Evolutionary conservation across 2,797 vertebrate species (phyloP).

Genomic region (Cuniculus paca): DNA sequence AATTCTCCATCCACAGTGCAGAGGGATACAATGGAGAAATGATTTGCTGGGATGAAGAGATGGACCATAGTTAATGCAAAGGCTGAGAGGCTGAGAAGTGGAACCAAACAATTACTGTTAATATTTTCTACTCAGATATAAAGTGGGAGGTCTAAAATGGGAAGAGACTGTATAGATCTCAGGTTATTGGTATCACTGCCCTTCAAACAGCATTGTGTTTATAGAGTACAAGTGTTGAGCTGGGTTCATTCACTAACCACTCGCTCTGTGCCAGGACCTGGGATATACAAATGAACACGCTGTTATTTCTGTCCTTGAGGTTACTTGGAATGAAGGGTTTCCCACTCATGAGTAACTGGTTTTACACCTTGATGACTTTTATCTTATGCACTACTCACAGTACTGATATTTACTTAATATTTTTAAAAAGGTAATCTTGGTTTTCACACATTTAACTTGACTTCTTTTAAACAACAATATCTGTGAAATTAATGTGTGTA

Average conservation of each 20-base stretch:
- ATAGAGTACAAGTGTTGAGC: not conserved
- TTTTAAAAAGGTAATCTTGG: not conserved
- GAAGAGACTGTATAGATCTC: not conserved
- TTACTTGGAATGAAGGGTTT: not conserved
- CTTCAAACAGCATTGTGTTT: not conserved
- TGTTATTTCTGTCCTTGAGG: not conserved
- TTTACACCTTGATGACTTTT: not conserved
- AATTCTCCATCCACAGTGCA: not conserved
- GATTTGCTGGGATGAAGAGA: not conserved
- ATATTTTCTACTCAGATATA: not conserved
- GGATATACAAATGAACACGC: not conserved
- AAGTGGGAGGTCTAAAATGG: not conserved
- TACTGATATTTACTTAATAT: not conserved
- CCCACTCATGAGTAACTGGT: not conserved
- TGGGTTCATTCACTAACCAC: not conserved
- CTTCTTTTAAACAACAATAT: not conserved
- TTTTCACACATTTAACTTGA: not conserved
- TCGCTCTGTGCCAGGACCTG: not conserved
- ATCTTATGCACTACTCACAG: not conserved
- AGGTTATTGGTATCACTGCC: not conserved
- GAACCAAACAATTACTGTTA: not conserved
- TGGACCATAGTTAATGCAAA: not conserved
- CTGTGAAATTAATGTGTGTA: not conserved
- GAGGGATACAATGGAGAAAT: not conserved
- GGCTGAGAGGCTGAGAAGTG: not conserved